Evolutionary conservation across 2,888 invertebrate genomes (phyloP), one percentile per base, ranked within the genome.

Genomic region (Sesamia inferens): DNA sequence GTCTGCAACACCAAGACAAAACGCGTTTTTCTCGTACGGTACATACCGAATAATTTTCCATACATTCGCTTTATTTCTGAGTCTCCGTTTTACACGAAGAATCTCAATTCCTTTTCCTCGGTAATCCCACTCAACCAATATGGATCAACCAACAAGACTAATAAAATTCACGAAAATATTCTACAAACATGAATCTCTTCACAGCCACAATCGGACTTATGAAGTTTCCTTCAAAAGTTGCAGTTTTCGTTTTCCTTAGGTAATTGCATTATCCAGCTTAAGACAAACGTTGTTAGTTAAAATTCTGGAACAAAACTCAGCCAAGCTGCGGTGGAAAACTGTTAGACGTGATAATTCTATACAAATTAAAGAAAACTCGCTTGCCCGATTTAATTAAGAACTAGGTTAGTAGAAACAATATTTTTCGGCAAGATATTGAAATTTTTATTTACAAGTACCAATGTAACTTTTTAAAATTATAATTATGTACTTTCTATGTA

Each of bases 231-330:
- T 47, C 42, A 55, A 31, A 61, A 78, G 74, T 65, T 75, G 76
- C 76, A 70, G 75, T 80, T 84, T 76, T 74, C 74, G 48, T 82
- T 75, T 87, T 85, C 71, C 80, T 70, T 68, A 68, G 71, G 55
- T 89, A 91, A 92, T 92, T 87, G 88, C 87, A 90, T 92, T 92
- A 92, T 89, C 88, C 83, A 88, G 88, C 88, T 90, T 88, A 82
- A 84, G 75, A 73, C 79, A 82, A 90, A 88, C 85, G 85, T 81
- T 86, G 86, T 90, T 88, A 90, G 86, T 82, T 87, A 87, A 90
- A 88, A 89, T 84, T 82, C 79, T 71, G 68, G 69, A 72, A 86
- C 85, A 84, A 88, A 90, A 90, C 87, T 88, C 80, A 57, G 58
- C 54, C 68, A 58, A 44, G 80, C 63, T 78, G 19, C 62, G 73